phyloP scores from a whole-genome alignment of 2,888 invertebrate genomes.

The Mythimna impura region DNA sequence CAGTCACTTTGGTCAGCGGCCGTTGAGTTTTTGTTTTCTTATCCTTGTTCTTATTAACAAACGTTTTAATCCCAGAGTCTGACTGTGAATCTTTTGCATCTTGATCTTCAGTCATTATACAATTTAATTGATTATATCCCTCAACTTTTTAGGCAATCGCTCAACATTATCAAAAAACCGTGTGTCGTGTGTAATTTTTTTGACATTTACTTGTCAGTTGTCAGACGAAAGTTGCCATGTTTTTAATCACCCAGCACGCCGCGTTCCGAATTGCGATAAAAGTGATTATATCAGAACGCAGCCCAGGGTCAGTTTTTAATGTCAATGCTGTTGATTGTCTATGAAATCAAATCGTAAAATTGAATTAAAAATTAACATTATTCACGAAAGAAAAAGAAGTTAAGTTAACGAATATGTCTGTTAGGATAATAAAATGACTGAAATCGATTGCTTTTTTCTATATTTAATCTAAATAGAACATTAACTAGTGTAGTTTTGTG shows the following conservation, averaged over 20 bases:
- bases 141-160: constrained; percentile 65
- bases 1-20: constrained; percentile 92
- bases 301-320: too few relatives aligned
- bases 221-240: constrained; percentile 8
- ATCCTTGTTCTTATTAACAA: constrained; percentile 88
- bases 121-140: constrained; percentile 70
- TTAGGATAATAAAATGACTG: too few relatives aligned
- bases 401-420: too few relatives aligned
- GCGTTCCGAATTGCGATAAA: too few relatives aligned
- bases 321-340: too few relatives aligned
- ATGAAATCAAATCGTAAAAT: background rate
- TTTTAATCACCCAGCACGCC: constrained; percentile 20
- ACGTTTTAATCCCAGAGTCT: constrained; percentile 86
- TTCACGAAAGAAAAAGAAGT: background rate
- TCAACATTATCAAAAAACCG: constrained; percentile 80
- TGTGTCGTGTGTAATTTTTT: constrained; percentile 76
- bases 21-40: constrained; percentile 92
- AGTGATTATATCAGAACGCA: too few relatives aligned
- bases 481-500: too few relatives aligned
- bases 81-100: constrained; percentile 88
- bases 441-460: too few relatives aligned
- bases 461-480: too few relatives aligned
- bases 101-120: constrained; percentile 90
- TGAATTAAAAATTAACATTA: background rate
- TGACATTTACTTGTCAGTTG: constrained; percentile 68